A percentile compares a stretch with the other conserved stretches of the same genome.
phyloP scores from a whole-genome alignment of 2,113 vertebrate genomes.

The Chaetura pelagica region DNA sequence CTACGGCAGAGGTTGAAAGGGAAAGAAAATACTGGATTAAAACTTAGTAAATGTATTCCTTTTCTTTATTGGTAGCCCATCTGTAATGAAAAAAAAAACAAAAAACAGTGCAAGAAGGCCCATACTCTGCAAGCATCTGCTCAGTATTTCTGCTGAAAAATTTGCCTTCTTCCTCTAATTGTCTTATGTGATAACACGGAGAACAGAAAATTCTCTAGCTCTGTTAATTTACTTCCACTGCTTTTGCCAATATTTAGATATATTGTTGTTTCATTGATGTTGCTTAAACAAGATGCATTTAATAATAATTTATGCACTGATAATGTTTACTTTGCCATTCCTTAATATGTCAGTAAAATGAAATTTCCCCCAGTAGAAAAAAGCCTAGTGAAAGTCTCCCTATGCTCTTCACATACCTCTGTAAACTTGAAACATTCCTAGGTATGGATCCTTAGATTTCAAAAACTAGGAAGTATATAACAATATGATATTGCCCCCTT shows the following conservation, averaged over 20 bases:
- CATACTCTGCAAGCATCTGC: neutral
- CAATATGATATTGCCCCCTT: too few species aligned
- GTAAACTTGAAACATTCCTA: neutral
- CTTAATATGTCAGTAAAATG: neutral
- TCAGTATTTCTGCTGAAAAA: neutral
- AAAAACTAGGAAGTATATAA: neutral
- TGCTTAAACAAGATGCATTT: neutral
- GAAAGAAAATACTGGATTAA: neutral
- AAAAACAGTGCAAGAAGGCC: neutral
- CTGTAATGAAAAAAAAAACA: neutral
- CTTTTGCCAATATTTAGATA: neutral
- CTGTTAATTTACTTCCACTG: neutral
- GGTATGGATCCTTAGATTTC: neutral
- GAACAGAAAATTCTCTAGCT: neutral
- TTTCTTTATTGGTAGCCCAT: neutral
- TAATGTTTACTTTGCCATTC: neutral
- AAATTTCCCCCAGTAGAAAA: neutral
- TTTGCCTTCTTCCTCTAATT: neutral
- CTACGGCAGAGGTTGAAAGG: neutral
- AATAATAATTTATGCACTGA: neutral
- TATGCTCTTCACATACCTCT: neutral
- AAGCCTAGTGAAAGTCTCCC: neutral
- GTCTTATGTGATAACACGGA: neutral
- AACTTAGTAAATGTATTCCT: neutral
- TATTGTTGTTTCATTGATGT: neutral